Percentiles rank a stretch among this genome's conserved stretches.
Conservation (phyloP, 2,113 vertebrate genomes). For the Saiga tatarica region DNA sequence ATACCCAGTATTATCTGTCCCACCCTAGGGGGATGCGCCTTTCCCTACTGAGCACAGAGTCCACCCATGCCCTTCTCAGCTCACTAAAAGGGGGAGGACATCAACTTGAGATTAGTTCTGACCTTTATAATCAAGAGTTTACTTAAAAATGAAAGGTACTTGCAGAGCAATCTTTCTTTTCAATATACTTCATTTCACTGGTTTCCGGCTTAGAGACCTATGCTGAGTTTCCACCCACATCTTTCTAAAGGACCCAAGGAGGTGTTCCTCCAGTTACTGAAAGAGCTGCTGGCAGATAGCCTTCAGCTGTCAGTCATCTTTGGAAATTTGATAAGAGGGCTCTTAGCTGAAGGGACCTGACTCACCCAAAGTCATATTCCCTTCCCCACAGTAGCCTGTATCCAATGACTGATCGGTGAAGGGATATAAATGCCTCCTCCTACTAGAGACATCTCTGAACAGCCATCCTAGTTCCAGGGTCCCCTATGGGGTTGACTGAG, state of each 20-base stretch:
- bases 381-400: neutral
- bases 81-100: neutral
- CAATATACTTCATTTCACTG: neutral
- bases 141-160: slow-evolving; percentile 8
- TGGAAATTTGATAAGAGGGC: neutral
- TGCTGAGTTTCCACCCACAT: neutral
- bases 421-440: neutral
- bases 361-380: neutral
- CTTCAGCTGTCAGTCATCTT: neutral
- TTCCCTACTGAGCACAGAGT: neutral
- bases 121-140: neutral
- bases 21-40: neutral
- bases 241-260: neutral
- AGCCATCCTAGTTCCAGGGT: neutral
- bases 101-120: neutral
- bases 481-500: neutral
- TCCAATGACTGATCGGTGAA: neutral
- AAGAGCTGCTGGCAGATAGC: neutral
- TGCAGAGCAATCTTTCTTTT: neutral
- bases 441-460: neutral
- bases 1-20: neutral
- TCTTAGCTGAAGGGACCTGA: neutral
- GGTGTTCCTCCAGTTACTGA: neutral
- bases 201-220: neutral
- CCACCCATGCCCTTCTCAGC: neutral